These are phyloP conservation scores for Girardinichthys multiradiatus DNA, from an alignment of 2,113 vertebrate species.

Conservation along the genomic window DNA sequence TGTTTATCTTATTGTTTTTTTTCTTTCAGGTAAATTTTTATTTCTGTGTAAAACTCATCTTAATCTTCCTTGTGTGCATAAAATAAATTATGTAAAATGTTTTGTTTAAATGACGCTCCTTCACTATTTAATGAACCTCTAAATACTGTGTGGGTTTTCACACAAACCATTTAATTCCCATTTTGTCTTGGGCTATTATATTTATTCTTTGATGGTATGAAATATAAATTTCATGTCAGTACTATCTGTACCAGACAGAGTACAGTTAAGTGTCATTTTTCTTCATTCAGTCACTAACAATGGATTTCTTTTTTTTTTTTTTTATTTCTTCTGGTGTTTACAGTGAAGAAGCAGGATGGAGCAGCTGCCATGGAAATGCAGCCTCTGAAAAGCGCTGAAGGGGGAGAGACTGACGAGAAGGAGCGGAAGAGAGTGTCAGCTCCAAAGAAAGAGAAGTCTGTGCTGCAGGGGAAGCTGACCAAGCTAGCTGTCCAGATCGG, in stretches of 20 bases:
- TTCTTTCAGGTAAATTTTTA: conserved; percentile 5
- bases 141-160: not conserved
- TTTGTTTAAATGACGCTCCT: not conserved
- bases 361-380: conserved; percentile 99
- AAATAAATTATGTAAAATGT: not conserved
- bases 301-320: conserved; percentile 16
- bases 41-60: conserved; percentile 1
- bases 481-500: conserved; percentile 99
- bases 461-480: conserved; percentile 98
- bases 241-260: not conserved
- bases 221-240: conserved; percentile 3
- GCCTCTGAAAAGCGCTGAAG: conserved; percentile 96
- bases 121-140: not conserved
- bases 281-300: conserved; percentile 30
- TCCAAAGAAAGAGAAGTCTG: conserved; percentile 98
- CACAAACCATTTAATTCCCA: not conserved
- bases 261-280: conserved; percentile 17
- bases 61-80: not conserved
- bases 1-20: conserved; percentile 1
- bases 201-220: conserved; percentile 14
- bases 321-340: conserved; percentile 51
- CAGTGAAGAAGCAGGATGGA: conserved; percentile 98
- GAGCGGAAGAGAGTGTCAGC: conserved; percentile 91
- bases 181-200: not conserved
- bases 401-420: conserved; percentile 92